Evolutionary conservation across 2,113 vertebrate genomes (phyloP).

Genomic region (Natator depressus): DNA sequence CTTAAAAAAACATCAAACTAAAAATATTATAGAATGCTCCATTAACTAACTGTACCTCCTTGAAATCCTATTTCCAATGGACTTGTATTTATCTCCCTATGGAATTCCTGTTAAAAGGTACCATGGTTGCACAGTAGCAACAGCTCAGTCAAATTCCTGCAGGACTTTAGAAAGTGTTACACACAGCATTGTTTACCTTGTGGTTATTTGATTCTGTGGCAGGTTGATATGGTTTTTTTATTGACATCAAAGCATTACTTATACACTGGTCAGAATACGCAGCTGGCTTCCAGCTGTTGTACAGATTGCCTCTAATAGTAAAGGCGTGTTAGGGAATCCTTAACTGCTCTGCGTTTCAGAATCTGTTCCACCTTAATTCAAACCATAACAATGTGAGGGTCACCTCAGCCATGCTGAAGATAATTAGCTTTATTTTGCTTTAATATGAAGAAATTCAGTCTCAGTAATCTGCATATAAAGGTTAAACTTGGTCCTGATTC

Average conservation of each 20-base stretch:
- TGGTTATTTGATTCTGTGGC: neutral
- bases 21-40: neutral
- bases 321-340: too few species aligned
- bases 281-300: too few species aligned
- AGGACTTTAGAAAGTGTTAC: neutral
- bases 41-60: neutral
- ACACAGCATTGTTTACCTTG: neutral
- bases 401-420: neutral
- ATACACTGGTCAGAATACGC: neutral
- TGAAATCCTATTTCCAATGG: neutral
- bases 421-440: neutral
- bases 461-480: neutral
- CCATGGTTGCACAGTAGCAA: neutral
- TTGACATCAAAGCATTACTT: neutral
- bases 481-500: neutral
- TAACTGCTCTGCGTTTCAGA: neutral
- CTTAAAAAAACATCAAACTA: slow-evolving; percentile 1
- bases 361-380: neutral
- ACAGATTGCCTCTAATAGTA: too few species aligned
- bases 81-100: neutral
- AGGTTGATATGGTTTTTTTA: neutral
- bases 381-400: neutral
- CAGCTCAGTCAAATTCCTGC: neutral
- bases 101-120: neutral
- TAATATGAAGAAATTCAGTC: neutral